A percentile compares a stretch with the other conserved stretches of the same genome.
Evolutionary conservation across 2,888 invertebrate species (phyloP).

Genomic region (Sinhomidia bicolor): DNA sequence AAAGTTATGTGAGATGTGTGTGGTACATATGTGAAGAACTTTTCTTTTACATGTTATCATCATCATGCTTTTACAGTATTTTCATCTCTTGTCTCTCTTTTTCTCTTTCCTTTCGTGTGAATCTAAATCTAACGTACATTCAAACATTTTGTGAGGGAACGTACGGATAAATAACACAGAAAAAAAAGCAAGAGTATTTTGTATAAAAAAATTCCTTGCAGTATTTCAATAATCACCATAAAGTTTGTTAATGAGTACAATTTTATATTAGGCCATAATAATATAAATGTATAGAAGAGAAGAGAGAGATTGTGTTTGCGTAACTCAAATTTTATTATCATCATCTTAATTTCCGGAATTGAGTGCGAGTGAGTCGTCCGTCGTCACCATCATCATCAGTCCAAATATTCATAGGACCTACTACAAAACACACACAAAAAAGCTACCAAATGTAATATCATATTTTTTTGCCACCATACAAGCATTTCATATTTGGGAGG

Average conservation of each 20-base stretch:
- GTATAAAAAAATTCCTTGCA: constrained; percentile 21
- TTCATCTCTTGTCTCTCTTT: constrained; percentile 29
- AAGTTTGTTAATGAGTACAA: constrained; percentile 23
- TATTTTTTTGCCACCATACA: neutral
- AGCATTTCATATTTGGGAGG: constrained; percentile 20
- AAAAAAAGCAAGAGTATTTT: constrained; percentile 15
- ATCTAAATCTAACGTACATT: constrained; percentile 24
- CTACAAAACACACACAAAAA: neutral
- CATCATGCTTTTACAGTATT: constrained; percentile 43
- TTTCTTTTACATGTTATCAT: constrained; percentile 12
- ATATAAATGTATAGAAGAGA: neutral
- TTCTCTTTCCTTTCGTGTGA: neutral
- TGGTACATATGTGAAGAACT: constrained; percentile 41
- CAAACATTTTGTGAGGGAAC: constrained; percentile 54
- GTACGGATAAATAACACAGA: neutral
- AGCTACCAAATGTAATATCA: neutral
- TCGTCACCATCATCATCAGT: neutral
- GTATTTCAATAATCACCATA: constrained; percentile 18
- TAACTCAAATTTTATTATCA: constrained; percentile 32
- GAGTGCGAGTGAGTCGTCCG: constrained; percentile 31
- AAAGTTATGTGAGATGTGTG: neutral
- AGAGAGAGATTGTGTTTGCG: constrained; percentile 15
- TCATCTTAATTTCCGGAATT: constrained; percentile 52
- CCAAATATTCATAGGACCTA: neutral
- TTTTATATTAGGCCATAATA: neutral